Evolutionary conservation across 2,113 vertebrate genomes (phyloP), one percentile per base, ranked within the genome.

Genomic region (Leucosticte australis): DNA sequence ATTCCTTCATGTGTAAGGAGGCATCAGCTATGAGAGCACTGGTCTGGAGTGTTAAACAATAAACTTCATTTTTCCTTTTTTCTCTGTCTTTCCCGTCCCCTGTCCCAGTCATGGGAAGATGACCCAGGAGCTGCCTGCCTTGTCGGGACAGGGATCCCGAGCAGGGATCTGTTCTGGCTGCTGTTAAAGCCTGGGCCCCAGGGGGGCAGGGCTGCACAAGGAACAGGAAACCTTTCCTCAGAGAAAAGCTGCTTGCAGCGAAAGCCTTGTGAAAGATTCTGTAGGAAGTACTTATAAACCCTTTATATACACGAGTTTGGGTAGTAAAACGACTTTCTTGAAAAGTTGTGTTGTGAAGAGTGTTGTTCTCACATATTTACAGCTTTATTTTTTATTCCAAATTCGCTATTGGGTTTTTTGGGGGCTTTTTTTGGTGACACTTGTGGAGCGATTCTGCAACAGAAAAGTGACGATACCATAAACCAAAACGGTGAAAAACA

Each of bases 11-110:
- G 7, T 13, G 12, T 56, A 20, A 52, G 37, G 41, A 73, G 15
- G 33, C 31, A 14, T 10, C 0, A 0, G 6, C 18, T 70, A 0
- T 42, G 8, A 50, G 18, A 35, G 18, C 21, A 10, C 2, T 12
- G 17, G 4, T 21, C 19, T 39, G n/a, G 18, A 13, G 16, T 27
- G 5, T 13, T 41, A 6, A 30, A 35, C 23, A 50, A 5, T 69
- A 53, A 62, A 13, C 22, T 77, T 74, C 4, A 9, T 27, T 37
- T 46, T 13, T 41, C 17, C 31, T 10, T 55, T 71, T 75, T 73
- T 24, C 13, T 42, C 6, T 24, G 23, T 60, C 2, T n/a, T 75
- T 3, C 14, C 42, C 9, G 7, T n/a, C 7, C 8, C 15, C 20
- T 16, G 13, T 64, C 16, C 20, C 21, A 30, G 14, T 30, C 15